Evolutionary conservation across 2,797 vertebrate genomes (phyloP), one percentile per base, ranked within the genome.

Genomic region (Remorina albescens): DNA sequence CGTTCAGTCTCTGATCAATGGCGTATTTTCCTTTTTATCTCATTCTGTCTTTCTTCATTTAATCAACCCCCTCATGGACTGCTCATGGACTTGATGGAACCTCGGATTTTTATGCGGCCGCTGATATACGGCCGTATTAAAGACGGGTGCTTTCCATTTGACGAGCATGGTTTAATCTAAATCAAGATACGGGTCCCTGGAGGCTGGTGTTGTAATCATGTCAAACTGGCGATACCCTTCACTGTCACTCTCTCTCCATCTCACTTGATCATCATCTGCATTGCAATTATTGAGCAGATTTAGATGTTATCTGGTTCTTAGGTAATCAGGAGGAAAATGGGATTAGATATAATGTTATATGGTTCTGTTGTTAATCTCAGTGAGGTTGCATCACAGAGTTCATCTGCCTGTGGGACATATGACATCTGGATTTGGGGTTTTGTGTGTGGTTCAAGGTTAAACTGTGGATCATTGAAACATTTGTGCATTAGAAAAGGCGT

Each of bases 121-220:
- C 65, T 93, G 89, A 93, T 91, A 78, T 92, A 92, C 57, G 8
- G 76, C 42, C 47, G 15, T 57, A 87, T 91, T 92, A 92, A 92
- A 91, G 78, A 80, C 1, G 56, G 80, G 78, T 70, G 86, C 86
- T 90, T 88, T 91, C 80, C 47, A 54, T 91, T 89, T 91, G 88
- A 92, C 76, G 90, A 89, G 89, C 64, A 19, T 2, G 74, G 76
- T 90, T 93, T 91, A 93, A 93, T 93, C 88, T 91, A 91, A 93
- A 91, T 92, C 89, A 85, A 89, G 91, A 90, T 85, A 90, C 49
- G 78, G 61, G 54, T 78, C 89, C 90, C 92, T 7, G 7, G 86
- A 78, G 91, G 79, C 79, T 36, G 23, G 23, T 57, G 88, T 84
- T 82, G 91, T 88, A 90, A 93, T 93, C 91, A 88, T 76, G 88